Percentiles rank a stretch among this genome's conserved stretches.
phyloP scores from a whole-genome alignment of 2,113 vertebrate genomes.

The Cochlearius cochlearius region DNA sequence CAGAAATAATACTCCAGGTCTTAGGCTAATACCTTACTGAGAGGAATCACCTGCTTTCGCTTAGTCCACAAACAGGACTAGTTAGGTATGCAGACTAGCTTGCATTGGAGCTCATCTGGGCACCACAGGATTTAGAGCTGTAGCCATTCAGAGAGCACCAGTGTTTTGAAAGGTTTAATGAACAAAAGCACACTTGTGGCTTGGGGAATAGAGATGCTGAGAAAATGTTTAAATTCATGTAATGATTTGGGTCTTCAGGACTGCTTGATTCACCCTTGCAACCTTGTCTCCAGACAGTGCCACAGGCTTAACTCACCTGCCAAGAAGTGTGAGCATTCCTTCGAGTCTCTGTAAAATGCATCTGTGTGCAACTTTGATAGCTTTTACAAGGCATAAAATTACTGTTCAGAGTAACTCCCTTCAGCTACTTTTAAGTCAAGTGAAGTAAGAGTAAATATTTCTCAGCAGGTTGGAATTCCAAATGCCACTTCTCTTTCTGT shows the following conservation, averaged over 20 bases:
- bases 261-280: constrained; percentile 47
- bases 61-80: background rate
- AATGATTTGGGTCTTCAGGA: constrained; percentile 39
- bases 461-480: constrained; percentile 60
- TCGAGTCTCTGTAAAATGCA: constrained; percentile 47
- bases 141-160: background rate
- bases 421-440: constrained; percentile 61
- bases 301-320: constrained; percentile 60
- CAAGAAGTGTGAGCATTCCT: constrained; percentile 51
- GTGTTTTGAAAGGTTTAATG: constrained; percentile 59
- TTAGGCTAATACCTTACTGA: background rate
- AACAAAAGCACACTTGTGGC: constrained; percentile 38
- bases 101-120: background rate
- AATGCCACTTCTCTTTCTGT: constrained; percentile 46
- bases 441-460: constrained; percentile 65
- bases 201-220: constrained; percentile 51
- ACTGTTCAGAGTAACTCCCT: constrained; percentile 41
- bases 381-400: constrained; percentile 66
- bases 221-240: constrained; percentile 58
- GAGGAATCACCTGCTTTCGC: background rate
- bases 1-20: background rate
- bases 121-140: background rate
- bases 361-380: constrained; percentile 57
- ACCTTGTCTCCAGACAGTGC: constrained; percentile 62
- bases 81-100: background rate